These are phyloP conservation scores for Drosophila nr. perissopoda DNA, from an alignment of 2,888 invertebrate genomes.

Conservation along the genomic window DNA sequence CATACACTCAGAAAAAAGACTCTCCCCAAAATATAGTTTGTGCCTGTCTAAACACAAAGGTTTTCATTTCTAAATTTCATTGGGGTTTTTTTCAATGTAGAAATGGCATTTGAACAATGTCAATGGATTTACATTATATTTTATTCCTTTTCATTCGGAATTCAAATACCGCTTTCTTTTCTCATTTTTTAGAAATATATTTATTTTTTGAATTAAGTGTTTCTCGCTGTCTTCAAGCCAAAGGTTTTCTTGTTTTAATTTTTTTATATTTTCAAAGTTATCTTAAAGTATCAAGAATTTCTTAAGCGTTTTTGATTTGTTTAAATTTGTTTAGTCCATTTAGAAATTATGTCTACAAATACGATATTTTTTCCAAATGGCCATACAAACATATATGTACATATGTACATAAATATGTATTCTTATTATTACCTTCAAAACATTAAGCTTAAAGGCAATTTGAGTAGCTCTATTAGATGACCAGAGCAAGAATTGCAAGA, in stretches of 20 bases:
- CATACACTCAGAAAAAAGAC: slow-evolving; percentile 1
- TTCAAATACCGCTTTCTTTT: neutral
- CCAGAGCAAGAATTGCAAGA: slow-evolving; percentile 25
- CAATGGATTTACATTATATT: neutral
- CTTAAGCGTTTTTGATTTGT: neutral
- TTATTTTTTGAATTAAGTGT: neutral
- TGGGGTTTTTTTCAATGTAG: neutral
- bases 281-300: neutral
- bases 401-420: neutral
- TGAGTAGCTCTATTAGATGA: slow-evolving; percentile 8
- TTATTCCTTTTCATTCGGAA: neutral
- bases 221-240: neutral
- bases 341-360: neutral
- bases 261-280: too few relatives aligned
- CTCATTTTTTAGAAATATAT: neutral
- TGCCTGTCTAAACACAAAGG: neutral
- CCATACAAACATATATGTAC: neutral
- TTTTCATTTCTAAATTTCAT: neutral
- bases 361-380: neutral
- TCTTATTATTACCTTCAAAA: slow-evolving; percentile 16
- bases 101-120: neutral
- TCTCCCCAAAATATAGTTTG: neutral
- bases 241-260: too few relatives aligned
- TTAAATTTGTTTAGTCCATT: neutral
- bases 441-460: slow-evolving; percentile 50